Evolutionary conservation across 2,888 invertebrate genomes (phyloP).

Genomic region (Dasysyrphus tricinctus): DNA sequence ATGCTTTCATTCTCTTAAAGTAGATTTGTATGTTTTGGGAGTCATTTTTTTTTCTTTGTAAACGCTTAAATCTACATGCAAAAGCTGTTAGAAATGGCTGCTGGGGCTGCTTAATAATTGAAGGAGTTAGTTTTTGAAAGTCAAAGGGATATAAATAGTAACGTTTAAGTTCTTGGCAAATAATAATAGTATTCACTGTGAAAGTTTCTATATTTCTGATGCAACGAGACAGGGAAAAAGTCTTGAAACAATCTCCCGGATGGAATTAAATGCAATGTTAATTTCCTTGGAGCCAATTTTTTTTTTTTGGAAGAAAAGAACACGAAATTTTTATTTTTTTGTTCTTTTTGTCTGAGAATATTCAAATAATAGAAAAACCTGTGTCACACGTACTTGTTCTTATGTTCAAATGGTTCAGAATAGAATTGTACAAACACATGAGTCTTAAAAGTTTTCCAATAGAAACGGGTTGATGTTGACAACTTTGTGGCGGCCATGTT

Average conservation of each 20-base stretch:
- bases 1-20: constrained; percentile 7
- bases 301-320: neutral
- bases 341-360: too few species aligned
- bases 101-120: neutral
- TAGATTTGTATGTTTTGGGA: constrained; percentile 25
- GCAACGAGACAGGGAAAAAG: neutral
- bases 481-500: too few species aligned
- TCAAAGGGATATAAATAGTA: constrained; percentile 1
- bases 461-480: too few species aligned
- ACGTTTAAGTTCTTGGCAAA: constrained; percentile 16
- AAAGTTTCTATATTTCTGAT: neutral
- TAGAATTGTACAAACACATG: too few species aligned
- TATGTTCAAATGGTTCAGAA: too few species aligned
- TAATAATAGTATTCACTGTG: neutral
- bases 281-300: neutral
- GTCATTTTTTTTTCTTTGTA: neutral
- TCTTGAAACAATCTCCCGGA: neutral
- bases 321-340: too few species aligned
- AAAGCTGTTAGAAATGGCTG: constrained; percentile 19
- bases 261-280: neutral
- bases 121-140: constrained; percentile 11
- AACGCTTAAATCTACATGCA: constrained; percentile 18
- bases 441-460: too few species aligned
- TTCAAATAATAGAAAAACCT: too few species aligned
- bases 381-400: too few species aligned